phyloP scores from a whole-genome alignment of 2,797 vertebrate species.

The Staurois parvus region DNA sequence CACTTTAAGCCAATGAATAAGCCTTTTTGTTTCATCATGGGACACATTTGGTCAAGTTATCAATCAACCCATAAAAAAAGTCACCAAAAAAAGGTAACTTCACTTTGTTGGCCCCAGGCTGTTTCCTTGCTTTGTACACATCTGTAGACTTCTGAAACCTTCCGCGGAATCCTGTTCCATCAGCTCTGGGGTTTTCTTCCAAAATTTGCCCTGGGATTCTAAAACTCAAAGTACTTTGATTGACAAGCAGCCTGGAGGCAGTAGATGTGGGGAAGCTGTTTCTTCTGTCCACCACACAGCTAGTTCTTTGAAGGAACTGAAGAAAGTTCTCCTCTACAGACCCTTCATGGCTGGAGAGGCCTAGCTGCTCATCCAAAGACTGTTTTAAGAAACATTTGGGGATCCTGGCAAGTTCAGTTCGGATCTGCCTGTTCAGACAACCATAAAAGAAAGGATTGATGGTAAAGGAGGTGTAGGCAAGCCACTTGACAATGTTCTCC shows the following conservation, averaged over 20 bases:
- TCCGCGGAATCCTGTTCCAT: conserved; percentile 34
- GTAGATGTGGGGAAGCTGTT: conserved; percentile 45
- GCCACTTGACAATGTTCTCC: conserved; percentile 60
- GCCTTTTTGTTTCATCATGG: not conserved
- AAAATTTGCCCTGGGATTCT: conserved; percentile 60
- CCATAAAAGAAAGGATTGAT: conserved; percentile 62
- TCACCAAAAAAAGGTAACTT: not conserved
- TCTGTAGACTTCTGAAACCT: conserved; percentile 37
- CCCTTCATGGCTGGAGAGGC: conserved; percentile 59
- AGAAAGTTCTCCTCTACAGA: conserved; percentile 63
- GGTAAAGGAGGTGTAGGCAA: conserved; percentile 59
- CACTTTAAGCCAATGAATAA: not conserved
- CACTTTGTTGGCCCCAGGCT: conserved; percentile 8
- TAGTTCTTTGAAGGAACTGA: conserved; percentile 62
- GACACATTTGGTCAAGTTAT: not conserved
- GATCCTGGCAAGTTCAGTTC: conserved; percentile 49
- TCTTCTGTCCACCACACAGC: conserved; percentile 55
- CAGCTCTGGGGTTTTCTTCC: conserved; percentile 56
- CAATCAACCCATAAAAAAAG: not conserved
- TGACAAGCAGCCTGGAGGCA: conserved; percentile 39
- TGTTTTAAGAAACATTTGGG: conserved; percentile 56
- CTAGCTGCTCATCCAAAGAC: conserved; percentile 52
- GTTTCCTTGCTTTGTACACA: conserved; percentile 17
- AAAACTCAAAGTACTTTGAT: conserved; percentile 58
- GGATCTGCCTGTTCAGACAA: conserved; percentile 60